Conservation (phyloP, 2,888 invertebrate genomes). For the Eupsilia transversa region DNA sequence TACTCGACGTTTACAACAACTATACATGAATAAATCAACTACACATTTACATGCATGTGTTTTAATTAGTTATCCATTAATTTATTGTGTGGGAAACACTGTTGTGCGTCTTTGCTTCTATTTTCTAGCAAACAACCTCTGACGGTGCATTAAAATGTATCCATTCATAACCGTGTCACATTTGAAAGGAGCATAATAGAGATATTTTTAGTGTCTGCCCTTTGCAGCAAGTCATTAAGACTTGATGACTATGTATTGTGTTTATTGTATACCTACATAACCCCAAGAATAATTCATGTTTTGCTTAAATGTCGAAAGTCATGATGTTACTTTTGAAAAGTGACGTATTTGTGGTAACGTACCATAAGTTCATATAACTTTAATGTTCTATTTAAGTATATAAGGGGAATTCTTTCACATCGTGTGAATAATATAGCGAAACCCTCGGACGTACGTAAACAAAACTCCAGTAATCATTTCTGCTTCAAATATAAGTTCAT, state of each 20-base stretch:
- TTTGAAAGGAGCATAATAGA: slow-evolving; percentile 32
- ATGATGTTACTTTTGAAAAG: slow-evolving; percentile 26
- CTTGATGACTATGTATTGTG: slow-evolving; percentile 47
- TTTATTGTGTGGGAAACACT: slow-evolving; percentile 42
- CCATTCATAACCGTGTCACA: slow-evolving; percentile 45
- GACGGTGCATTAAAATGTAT: slow-evolving; percentile 28
- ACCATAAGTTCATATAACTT: background rate
- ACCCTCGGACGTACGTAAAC: slow-evolving; percentile 7
- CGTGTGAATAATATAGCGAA: slow-evolving; percentile 9
- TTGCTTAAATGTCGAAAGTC: slow-evolving; percentile 45
- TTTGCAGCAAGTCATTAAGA: slow-evolving; percentile 52
- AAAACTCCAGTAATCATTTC: slow-evolving; percentile 22
- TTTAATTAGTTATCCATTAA: slow-evolving; percentile 43
- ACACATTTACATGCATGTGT: slow-evolving; percentile 27
- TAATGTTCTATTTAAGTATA: background rate
- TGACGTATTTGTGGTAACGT: slow-evolving; percentile 1
- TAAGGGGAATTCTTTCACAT: slow-evolving; percentile 7
- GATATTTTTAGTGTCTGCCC: slow-evolving; percentile 53
- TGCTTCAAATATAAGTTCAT: slow-evolving; percentile 29
- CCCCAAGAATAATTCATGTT: slow-evolving; percentile 31
- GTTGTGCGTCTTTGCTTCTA: slow-evolving; percentile 13
- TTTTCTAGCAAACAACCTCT: slow-evolving; percentile 39
- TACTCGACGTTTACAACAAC: slow-evolving; percentile 29
- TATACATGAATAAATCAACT: slow-evolving; percentile 24
- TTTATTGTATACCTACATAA: slow-evolving; percentile 26